Conservation (phyloP, 2,888 invertebrate genomes). For the Eumerus sabulonum region DNA sequence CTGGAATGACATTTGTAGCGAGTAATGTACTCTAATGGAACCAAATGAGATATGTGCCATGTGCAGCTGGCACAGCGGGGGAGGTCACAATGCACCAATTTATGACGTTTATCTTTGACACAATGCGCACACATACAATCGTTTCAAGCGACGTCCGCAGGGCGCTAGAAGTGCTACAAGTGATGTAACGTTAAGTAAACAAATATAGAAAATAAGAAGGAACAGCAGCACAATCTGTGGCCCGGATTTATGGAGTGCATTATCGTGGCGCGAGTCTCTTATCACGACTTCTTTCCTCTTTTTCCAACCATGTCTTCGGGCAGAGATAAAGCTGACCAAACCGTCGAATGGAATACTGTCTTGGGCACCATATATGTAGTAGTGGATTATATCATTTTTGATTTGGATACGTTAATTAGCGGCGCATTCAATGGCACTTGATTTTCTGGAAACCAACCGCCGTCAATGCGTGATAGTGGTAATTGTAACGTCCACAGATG, state of each 20-base stretch:
- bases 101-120: constrained; percentile 52
- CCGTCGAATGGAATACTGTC: neutral
- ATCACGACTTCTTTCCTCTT: constrained; percentile 19
- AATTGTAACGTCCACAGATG: too few species aligned
- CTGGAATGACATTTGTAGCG: constrained; percentile 57
- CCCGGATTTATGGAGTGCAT: constrained; percentile 37
- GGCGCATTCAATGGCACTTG: neutral
- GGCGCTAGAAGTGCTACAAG: constrained; percentile 3
- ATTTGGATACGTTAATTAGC: neutral
- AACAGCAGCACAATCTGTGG: constrained; percentile 26
- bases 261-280: constrained; percentile 29
- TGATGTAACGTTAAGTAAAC: neutral
- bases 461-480: neutral
- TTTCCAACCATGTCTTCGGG: too few species aligned
- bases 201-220: constrained; percentile 13
- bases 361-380: constrained; percentile 8
- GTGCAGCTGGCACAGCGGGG: constrained; percentile 1
- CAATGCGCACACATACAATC: neutral
- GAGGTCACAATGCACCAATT: constrained; percentile 23
- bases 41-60: constrained; percentile 15
- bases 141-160: neutral
- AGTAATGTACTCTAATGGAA: constrained; percentile 62
- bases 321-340: too few species aligned
- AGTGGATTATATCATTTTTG: constrained; percentile 1
- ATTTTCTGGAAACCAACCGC: neutral